These are phyloP conservation scores for Gymnoscopelus microlampas DNA, from an alignment of 2,797 vertebrate species.

Conservation along the genomic window DNA sequence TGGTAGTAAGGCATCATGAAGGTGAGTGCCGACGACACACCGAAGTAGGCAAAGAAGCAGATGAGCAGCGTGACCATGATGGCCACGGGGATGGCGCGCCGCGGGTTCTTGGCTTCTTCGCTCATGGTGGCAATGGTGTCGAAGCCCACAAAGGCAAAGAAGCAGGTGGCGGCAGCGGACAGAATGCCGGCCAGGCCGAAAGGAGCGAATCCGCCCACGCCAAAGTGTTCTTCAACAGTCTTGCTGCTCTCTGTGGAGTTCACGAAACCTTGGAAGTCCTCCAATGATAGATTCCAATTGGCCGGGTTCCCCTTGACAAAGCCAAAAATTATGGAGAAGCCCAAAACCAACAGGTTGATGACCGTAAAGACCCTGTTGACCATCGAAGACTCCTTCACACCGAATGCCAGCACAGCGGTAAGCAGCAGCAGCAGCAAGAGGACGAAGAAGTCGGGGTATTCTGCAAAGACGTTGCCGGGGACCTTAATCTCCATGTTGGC, in stretches of 20 bases:
- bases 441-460: conserved; percentile 93
- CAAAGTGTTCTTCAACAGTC: conserved; percentile 66
- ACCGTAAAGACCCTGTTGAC: conserved; percentile 96
- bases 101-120: conserved; percentile 96
- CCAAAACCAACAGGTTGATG: conserved; percentile 91
- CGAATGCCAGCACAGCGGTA: conserved; percentile 90
- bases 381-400: conserved; percentile 92
- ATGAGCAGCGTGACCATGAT: conserved; percentile 93
- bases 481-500: conserved; percentile 81
- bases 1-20: conserved; percentile 96
- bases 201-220: conserved; percentile 89
- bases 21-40: conserved; percentile 93
- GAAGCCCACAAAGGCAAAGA: conserved; percentile 97
- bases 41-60: conserved; percentile 95
- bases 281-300: conserved; percentile 88
- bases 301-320: conserved; percentile 88
- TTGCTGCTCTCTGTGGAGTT: no score
- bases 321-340: conserved; percentile 91
- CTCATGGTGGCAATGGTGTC: conserved; percentile 98
- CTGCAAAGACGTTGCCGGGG: conserved; percentile 82
- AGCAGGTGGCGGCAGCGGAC: conserved; percentile 93
- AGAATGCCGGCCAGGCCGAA: conserved; percentile 89
- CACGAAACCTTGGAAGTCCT: conserved; percentile 63
- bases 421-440: conserved; percentile 89
- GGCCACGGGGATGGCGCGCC: conserved; percentile 92